Conservation (phyloP, 2,888 invertebrate genomes). For the Steromphala cineraria region DNA sequence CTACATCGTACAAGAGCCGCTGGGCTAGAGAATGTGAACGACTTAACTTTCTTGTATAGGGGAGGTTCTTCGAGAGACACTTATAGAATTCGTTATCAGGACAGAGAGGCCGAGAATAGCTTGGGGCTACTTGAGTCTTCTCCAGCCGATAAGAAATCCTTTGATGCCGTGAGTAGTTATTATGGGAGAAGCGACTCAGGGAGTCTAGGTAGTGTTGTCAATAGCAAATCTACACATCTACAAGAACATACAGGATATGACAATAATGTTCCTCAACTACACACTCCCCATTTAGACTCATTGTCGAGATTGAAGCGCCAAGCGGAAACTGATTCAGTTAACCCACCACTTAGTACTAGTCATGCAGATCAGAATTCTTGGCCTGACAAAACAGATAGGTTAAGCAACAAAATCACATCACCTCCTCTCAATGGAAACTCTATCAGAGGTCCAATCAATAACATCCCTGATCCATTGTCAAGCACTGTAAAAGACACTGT, state of each 20-base stretch:
- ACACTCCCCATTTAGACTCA: too few relatives aligned
- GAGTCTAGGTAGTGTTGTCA: background rate
- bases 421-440: background rate
- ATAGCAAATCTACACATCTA: too few relatives aligned
- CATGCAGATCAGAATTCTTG: slow-evolving; percentile 3
- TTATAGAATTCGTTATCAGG: background rate
- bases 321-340: too few relatives aligned
- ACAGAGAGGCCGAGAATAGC: background rate
- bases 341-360: background rate
- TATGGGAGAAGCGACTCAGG: background rate
- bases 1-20: background rate
- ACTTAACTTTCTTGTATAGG: background rate
- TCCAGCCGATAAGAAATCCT: background rate
- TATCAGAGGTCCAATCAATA: background rate
- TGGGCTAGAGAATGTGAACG: background rate
- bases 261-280: too few relatives aligned
- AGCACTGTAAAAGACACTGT: too few relatives aligned
- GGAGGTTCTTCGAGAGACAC: background rate
- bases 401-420: background rate
- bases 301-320: too few relatives aligned
- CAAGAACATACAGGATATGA: too few relatives aligned
- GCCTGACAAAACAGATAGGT: background rate
- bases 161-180: background rate
- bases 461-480: background rate
- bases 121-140: background rate